Base-by-base conservation (phyloP, 2,888 invertebrate genomes). In the Drosophila kokeensis region DNA sequence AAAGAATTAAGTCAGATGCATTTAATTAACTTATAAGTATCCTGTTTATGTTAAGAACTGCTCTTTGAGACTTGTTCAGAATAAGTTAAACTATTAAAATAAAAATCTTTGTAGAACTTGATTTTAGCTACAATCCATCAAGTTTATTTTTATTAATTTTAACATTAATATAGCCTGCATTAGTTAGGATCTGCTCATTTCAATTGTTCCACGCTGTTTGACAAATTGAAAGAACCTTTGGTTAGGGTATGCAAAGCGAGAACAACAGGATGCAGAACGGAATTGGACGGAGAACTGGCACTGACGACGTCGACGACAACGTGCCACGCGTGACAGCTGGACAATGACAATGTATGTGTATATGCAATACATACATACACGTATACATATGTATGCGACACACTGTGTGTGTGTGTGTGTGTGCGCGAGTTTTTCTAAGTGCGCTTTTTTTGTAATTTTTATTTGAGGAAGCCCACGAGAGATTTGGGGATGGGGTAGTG, bases 311-410 rank as follows among this genome's bases (percentile, higher is more conserved):
- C 55, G 63, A 71, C 69, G 69, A 69, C 68, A 73, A 74, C 76
- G 70, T 79, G 88, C 80, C 88, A 86, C 82, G 86, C 83, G 83
- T 88, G 86, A 86, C 86, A 88, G 86, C 86, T 87, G 86, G 86
- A 87, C 88, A 87, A 86, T 87, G 82, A 87, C 85, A 87, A 71
- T 78, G 72, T 77, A 60, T 69, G 57, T 54, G 53, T 64, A 54
- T 63, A 34, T 59, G 42, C 68, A 49, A 38, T 45, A 40, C 21
- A 53, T 10, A 34, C 30, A 21, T 34, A 32, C 53, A 30, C 50
- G 21, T n/a, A 11, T 29, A 36, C n/a, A 7, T 36, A 32, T 40
- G 7, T 62, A 15, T 45, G 24, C 15, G 45, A 15, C 24, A 45
- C 45, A 45, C 27, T 50, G 11, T 30, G 30, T 63, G 40, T 40